phyloP scores from a whole-genome alignment of 2,888 invertebrate genomes.

The Sinopyrophorus schimmeli region DNA sequence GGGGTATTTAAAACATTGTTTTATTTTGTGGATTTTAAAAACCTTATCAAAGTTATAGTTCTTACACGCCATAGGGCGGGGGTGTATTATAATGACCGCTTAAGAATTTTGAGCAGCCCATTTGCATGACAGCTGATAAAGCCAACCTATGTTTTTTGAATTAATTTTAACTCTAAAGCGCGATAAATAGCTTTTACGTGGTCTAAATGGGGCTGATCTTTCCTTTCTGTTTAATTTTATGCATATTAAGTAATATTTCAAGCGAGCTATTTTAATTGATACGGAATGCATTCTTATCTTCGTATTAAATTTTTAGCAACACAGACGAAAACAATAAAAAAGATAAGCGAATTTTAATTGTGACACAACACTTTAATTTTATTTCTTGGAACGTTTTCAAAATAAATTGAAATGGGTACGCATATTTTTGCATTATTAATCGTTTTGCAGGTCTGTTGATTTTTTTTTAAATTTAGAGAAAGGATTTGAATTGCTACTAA shows the following conservation, averaged over 20 bases:
- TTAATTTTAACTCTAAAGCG: slow-evolving; percentile 16
- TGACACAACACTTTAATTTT: no score
- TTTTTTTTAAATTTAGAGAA: no score
- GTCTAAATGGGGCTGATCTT: slow-evolving; percentile 10
- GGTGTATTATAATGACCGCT: slow-evolving; percentile 25
- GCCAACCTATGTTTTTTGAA: slow-evolving; percentile 38
- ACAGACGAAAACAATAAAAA: no score
- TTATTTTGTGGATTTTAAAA: background rate
- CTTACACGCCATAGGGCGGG: slow-evolving; percentile 17
- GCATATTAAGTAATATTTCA: background rate
- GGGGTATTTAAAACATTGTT: slow-evolving; percentile 15
- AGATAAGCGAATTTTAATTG: no score
- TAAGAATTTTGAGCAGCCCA: slow-evolving; percentile 24
- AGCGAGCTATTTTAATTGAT: no score
- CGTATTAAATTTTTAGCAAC: no score
- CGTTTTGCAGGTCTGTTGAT: no score
- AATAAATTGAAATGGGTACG: no score
- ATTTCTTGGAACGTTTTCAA: no score
- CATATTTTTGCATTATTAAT: no score
- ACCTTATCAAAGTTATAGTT: slow-evolving; percentile 2
- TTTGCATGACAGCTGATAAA: slow-evolving; percentile 44
- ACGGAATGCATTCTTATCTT: no score
- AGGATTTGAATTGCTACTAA: no score
- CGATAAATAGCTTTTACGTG: slow-evolving; percentile 16
- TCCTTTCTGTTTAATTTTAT: background rate